Percentiles rank a stretch among this genome's conserved stretches.
phyloP scores from a whole-genome alignment of 2,797 vertebrate species.

The Silurus aristotelis region DNA sequence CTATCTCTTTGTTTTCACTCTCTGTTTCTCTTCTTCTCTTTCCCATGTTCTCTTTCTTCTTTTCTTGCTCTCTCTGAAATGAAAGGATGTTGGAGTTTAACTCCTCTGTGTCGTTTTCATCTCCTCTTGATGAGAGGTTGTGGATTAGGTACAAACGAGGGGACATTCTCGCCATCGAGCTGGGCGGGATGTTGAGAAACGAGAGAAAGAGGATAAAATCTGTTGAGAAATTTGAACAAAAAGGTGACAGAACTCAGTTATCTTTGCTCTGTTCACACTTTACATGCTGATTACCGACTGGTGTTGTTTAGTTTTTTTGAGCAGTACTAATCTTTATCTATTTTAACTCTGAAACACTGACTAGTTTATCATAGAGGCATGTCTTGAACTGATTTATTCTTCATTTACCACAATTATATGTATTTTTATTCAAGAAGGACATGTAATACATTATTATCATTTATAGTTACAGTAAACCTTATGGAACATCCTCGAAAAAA shows the following conservation, averaged over 20 bases:
- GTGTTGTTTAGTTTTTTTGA: too few species aligned
- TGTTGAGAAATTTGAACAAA: neutral
- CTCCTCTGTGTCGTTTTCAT: conserved; percentile 57
- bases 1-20: neutral
- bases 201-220: neutral
- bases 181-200: neutral
- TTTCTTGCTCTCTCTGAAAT: conserved; percentile 32
- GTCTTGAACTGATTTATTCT: neutral
- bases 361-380: neutral
- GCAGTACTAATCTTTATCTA: neutral
- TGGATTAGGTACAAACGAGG: conserved; percentile 70
- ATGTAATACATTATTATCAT: neutral
- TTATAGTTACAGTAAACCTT: neutral
- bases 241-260: neutral
- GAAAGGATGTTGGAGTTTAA: conserved; percentile 58
- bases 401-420: neutral
- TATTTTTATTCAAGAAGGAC: neutral
- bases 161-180: conserved; percentile 56
- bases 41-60: conserved; percentile 6
- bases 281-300: neutral
- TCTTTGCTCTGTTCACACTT: neutral
- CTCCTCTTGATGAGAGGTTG: conserved; percentile 61
- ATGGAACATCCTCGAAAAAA: neutral
- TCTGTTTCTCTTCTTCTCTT: neutral
- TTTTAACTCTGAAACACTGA: neutral